phyloP scores from a whole-genome alignment of 2,797 vertebrate genomes.

The Intellagama lesueurii region DNA sequence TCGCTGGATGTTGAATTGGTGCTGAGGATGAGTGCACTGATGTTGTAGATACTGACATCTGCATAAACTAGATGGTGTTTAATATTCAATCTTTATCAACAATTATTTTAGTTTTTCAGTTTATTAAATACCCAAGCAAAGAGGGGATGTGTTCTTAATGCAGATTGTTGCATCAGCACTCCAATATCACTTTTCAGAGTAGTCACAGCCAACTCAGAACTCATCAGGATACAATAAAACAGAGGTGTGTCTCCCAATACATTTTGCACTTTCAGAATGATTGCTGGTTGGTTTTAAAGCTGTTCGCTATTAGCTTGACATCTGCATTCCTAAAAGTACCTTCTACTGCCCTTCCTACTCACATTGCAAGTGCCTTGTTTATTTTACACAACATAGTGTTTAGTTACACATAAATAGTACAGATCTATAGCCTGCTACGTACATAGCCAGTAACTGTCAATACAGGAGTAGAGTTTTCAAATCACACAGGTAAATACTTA shows the following conservation, averaged over 20 bases:
- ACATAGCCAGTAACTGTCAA: neutral
- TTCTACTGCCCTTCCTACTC: neutral
- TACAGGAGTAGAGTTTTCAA: neutral
- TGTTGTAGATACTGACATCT: too few species aligned
- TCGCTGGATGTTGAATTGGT: too few species aligned
- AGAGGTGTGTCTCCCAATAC: neutral
- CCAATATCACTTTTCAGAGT: neutral
- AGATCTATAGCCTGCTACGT: neutral
- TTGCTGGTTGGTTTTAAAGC: neutral
- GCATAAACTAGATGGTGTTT: too few species aligned
- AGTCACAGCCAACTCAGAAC: neutral
- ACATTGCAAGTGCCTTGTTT: neutral
- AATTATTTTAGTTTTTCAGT: neutral
- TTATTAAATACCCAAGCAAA: neutral
- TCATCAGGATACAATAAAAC: neutral
- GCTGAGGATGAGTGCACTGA: too few species aligned
- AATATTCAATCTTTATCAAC: neutral
- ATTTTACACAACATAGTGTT: neutral
- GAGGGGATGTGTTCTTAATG: neutral
- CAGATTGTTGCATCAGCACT: neutral
- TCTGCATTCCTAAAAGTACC: neutral
- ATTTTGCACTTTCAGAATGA: neutral
- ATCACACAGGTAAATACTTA: constrained; percentile 68
- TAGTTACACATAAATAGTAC: neutral
- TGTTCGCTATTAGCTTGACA: too few species aligned